These are phyloP conservation scores for Erebia aethiops DNA, from an alignment of 2,888 invertebrate genomes.

Conservation along the genomic window DNA sequence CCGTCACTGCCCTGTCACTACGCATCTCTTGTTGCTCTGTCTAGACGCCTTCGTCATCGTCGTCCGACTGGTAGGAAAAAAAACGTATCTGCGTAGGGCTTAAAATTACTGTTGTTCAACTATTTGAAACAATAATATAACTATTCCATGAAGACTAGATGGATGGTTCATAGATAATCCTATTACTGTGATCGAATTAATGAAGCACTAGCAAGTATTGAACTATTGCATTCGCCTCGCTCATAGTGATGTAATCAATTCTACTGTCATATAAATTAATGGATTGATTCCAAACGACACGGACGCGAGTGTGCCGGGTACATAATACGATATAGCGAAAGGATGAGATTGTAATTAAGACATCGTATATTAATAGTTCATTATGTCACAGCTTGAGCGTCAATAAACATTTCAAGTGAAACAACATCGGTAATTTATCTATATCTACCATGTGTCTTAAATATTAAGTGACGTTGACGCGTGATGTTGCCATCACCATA, in stretches of 20 bases:
- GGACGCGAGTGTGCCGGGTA: background rate
- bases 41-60: no score
- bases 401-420: conserved; percentile 2
- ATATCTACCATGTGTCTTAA: no score
- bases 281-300: conserved; percentile 31
- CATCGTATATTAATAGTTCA: background rate
- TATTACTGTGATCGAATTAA: conserved; percentile 35
- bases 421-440: no score
- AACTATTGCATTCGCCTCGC: conserved; percentile 10
- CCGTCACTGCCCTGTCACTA: no score
- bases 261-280: conserved; percentile 36
- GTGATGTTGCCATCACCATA: no score
- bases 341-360: background rate
- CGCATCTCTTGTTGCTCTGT: no score
- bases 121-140: background rate
- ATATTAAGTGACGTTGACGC: no score
- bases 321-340: background rate
- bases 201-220: conserved; percentile 37
- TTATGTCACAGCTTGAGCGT: conserved; percentile 2
- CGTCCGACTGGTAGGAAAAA: no score
- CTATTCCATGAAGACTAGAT: background rate
- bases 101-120: no score
- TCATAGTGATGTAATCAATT: conserved; percentile 38
- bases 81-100: background rate
- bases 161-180: conserved; percentile 20